phyloP scores from a whole-genome alignment of 2,888 invertebrate species.

The Zaprionus obscuricornis region DNA sequence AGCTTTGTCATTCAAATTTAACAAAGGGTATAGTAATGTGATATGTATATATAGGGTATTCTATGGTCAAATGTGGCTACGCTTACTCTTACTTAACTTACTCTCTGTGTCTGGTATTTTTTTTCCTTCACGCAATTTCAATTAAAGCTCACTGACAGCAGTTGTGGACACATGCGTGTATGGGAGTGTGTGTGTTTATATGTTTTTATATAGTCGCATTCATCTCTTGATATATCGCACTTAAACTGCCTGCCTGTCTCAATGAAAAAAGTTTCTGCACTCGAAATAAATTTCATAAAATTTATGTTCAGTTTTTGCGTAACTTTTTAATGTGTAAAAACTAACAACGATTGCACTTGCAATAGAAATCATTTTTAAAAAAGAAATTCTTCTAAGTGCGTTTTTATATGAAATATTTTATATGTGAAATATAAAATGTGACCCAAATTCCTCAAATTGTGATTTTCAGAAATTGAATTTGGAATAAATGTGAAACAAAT shows the following conservation, averaged over 20 bases:
- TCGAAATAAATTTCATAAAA: slow-evolving; percentile 39
- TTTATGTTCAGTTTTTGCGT: slow-evolving; percentile 27
- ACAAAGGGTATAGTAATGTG: too few relatives aligned
- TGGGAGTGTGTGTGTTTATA: background rate
- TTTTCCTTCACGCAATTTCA: slow-evolving; percentile 62
- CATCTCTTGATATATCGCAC: slow-evolving; percentile 59
- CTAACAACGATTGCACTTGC: slow-evolving; percentile 12
- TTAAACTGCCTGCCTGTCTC: slow-evolving; percentile 51
- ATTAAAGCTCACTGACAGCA: slow-evolving; percentile 65
- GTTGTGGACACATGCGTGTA: slow-evolving; percentile 11
- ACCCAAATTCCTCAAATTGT: too few relatives aligned
- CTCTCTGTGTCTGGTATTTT: slow-evolving; percentile 17
- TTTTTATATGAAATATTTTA: too few relatives aligned
- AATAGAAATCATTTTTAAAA: too few relatives aligned
- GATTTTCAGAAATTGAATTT: too few relatives aligned
- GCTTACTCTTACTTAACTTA: too few relatives aligned
- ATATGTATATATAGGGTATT: too few relatives aligned
- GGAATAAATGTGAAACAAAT: too few relatives aligned
- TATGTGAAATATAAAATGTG: too few relatives aligned
- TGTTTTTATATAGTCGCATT: slow-evolving; percentile 12
- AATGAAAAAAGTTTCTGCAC: slow-evolving; percentile 29
- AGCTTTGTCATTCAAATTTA: too few relatives aligned
- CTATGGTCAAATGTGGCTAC: too few relatives aligned
- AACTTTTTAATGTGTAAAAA: slow-evolving; percentile 21
- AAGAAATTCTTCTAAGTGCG: too few relatives aligned